Conservation (phyloP, 2,888 invertebrate genomes). For the Sinotaia quadrata region DNA sequence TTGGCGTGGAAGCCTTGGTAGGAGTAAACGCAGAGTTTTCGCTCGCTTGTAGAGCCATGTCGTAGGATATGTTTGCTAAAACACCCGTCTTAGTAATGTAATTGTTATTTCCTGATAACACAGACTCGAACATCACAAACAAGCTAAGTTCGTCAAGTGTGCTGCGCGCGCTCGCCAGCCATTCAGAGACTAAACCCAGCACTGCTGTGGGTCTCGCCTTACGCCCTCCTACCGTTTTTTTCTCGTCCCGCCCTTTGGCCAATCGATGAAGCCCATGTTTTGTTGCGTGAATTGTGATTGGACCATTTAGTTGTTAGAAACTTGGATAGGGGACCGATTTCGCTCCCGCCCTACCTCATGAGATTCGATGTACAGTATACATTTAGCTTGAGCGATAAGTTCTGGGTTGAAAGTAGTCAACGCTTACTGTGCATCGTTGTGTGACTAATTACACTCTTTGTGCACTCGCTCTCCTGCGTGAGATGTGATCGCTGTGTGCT, state of each 20-base stretch:
- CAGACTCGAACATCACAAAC: too few species aligned
- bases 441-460: slow-evolving; percentile 1
- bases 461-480: not conserved
- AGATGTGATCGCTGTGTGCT: too few species aligned
- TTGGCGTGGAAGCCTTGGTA: slow-evolving; percentile 13
- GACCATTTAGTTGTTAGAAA: too few species aligned
- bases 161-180: too few species aligned
- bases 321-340: too few species aligned
- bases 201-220: slow-evolving; percentile 14
- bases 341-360: too few species aligned
- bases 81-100: too few species aligned
- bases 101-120: too few species aligned
- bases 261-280: slow-evolving; percentile 2
- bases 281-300: not conserved
- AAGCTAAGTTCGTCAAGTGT: too few species aligned
- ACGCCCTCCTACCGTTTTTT: slow-evolving; percentile 11
- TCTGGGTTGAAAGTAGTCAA: not conserved
- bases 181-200: not conserved
- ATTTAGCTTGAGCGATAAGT: not conserved
- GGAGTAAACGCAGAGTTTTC: slow-evolving; percentile 25
- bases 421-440: not conserved
- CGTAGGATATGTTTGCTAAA: too few species aligned
- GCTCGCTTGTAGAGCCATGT: slow-evolving; percentile 20
- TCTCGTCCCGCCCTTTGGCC: slow-evolving; percentile 1
- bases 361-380: too few species aligned